Evolutionary conservation across 2,113 vertebrate genomes (phyloP).

Genomic region (Platichthys stellatus): DNA sequence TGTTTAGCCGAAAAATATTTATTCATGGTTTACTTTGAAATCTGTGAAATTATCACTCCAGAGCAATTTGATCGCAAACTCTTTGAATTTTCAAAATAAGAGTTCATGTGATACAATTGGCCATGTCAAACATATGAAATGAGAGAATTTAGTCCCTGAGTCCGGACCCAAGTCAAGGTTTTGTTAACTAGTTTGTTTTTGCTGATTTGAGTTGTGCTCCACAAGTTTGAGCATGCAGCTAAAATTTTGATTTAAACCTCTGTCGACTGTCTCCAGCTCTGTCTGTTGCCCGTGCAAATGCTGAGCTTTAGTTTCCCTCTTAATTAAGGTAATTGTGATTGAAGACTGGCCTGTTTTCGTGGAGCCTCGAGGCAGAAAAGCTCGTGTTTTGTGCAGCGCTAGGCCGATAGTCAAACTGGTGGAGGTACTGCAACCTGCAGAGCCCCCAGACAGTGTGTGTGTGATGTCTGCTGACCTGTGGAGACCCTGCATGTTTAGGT

Average conservation of each 20-base stretch:
- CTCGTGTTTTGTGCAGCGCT: conserved; percentile 72
- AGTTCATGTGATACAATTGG: neutral
- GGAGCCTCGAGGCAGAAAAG: conserved; percentile 72
- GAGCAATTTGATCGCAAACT: conserved; percentile 26
- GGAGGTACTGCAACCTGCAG: conserved; percentile 64
- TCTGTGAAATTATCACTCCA: conserved; percentile 6
- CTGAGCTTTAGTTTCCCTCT: conserved; percentile 73
- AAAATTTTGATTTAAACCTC: conserved; percentile 71
- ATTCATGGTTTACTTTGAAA: conserved; percentile 59
- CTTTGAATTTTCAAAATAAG: neutral
- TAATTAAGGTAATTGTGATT: conserved; percentile 82
- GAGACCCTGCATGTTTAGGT: conserved; percentile 50
- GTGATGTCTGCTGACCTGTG: conserved; percentile 63
- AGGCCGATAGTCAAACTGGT: conserved; percentile 45
- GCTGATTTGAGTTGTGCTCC: conserved; percentile 49
- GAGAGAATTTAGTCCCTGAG: neutral
- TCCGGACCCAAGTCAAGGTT: conserved; percentile 21
- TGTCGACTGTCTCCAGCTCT: conserved; percentile 60
- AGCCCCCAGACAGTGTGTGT: conserved; percentile 46
- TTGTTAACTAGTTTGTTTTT: conserved; percentile 55
- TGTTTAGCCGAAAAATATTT: conserved; percentile 62
- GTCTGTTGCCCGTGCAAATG: conserved; percentile 58
- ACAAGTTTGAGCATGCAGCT: conserved; percentile 49
- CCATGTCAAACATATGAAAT: neutral
- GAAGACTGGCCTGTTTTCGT: conserved; percentile 77